phyloP scores from a whole-genome alignment of 2,113 vertebrate species.

The Ciconia maguari region DNA sequence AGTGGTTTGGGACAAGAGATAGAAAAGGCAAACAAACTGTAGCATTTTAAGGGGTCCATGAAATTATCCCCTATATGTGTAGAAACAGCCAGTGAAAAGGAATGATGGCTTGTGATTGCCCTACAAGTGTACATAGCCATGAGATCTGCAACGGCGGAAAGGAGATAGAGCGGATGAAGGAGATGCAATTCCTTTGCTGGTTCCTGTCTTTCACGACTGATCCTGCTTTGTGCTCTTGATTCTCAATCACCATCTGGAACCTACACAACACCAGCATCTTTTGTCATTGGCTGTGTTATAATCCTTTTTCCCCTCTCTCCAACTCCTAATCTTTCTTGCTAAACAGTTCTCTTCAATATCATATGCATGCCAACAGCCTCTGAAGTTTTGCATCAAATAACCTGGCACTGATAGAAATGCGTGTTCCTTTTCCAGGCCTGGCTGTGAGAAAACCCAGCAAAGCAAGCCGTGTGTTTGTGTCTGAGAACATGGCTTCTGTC shows the following conservation, averaged over 20 bases:
- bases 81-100: background rate
- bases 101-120: background rate
- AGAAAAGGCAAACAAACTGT: background rate
- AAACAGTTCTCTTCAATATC: background rate
- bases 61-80: background rate
- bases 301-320: background rate
- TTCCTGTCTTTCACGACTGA: background rate
- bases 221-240: background rate
- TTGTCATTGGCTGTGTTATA: background rate
- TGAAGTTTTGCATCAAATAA: conserved; percentile 43
- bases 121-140: background rate
- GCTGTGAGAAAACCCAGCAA: conserved; percentile 71
- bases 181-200: background rate
- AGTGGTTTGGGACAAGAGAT: background rate
- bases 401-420: conserved; percentile 37
- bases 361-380: background rate
- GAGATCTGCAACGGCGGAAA: background rate
- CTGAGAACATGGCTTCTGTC: conserved; percentile 66
- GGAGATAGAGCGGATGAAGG: background rate
- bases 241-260: background rate
- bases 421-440: conserved; percentile 58
- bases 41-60: background rate
- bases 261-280: background rate
- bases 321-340: background rate
- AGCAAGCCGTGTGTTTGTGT: conserved; percentile 68